phyloP scores from a whole-genome alignment of 2,888 invertebrate species.

The Drosophila quinaria region DNA sequence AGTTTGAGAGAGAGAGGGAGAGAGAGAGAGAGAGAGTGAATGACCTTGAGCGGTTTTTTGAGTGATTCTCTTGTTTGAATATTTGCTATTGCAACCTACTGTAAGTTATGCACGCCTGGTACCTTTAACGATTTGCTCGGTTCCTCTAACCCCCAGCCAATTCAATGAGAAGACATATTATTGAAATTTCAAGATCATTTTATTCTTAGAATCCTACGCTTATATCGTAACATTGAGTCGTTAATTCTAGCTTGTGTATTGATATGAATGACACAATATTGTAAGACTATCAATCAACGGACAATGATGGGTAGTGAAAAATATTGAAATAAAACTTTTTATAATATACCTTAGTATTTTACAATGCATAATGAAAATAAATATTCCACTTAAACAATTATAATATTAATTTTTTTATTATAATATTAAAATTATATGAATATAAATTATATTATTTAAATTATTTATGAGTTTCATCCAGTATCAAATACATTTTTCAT shows the following conservation, averaged over 20 bases:
- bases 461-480: too few species aligned
- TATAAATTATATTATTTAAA: too few species aligned
- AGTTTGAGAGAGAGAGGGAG: too few species aligned
- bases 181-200: neutral
- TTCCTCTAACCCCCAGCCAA: too few species aligned
- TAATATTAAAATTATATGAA: too few species aligned
- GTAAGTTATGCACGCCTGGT: too few species aligned
- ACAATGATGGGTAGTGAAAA: neutral
- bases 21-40: neutral
- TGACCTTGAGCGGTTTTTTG: neutral
- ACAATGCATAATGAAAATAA: too few species aligned
- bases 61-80: too few species aligned
- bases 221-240: neutral
- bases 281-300: neutral
- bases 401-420: neutral
- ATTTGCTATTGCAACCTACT: too few species aligned
- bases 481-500: constrained; percentile 7
- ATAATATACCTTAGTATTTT: neutral
- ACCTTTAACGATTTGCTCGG: too few species aligned
- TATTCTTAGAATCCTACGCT: neutral
- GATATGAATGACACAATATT: neutral
- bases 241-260: neutral
- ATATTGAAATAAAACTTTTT: neutral
- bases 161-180: neutral
- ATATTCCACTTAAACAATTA: neutral